A percentile compares a stretch with the other conserved stretches of the same genome.
These are phyloP conservation scores for Lamellibrachia luymesi DNA, from an alignment of 1,140 invertebrate species.

Conservation along the genomic window DNA sequence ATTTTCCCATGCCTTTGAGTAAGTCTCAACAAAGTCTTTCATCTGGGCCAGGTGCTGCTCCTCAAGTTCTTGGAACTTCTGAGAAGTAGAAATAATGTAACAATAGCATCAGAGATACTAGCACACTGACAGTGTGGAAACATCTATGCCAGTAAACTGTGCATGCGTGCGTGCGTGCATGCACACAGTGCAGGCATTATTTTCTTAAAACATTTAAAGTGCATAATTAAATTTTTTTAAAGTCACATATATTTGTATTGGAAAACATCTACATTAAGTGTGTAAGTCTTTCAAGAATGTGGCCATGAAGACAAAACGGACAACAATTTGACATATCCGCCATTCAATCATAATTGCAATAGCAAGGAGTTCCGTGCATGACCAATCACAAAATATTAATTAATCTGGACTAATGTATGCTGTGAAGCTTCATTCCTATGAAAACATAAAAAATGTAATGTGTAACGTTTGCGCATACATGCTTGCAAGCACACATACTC, in stretches of 20 bases:
- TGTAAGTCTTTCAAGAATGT: background rate
- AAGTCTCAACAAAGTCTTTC: constrained; percentile 90
- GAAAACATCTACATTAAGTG: no score
- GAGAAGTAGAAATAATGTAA: constrained; percentile 32
- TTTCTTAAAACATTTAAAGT: no score
- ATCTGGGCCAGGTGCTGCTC: constrained; percentile 88
- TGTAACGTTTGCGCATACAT: no score
- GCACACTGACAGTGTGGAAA: background rate
- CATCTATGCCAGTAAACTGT: background rate
- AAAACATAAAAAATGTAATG: no score
- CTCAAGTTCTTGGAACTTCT: constrained; percentile 92
- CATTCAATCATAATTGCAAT: constrained; percentile 15
- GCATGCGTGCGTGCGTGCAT: no score
- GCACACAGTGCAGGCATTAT: background rate
- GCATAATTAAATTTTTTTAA: no score
- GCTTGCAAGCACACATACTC: no score
- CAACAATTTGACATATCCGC: background rate
- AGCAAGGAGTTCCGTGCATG: background rate
- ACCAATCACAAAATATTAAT: no score
- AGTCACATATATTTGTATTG: no score
- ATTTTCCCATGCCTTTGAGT: constrained; percentile 81
- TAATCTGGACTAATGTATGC: no score
- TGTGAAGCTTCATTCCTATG: no score
- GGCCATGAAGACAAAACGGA: background rate
- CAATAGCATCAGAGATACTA: no score